Percentiles rank a stretch among this genome's conserved stretches.
Evolutionary conservation across 2,888 invertebrate species (phyloP).

Genomic region (Lasius platythorax): DNA sequence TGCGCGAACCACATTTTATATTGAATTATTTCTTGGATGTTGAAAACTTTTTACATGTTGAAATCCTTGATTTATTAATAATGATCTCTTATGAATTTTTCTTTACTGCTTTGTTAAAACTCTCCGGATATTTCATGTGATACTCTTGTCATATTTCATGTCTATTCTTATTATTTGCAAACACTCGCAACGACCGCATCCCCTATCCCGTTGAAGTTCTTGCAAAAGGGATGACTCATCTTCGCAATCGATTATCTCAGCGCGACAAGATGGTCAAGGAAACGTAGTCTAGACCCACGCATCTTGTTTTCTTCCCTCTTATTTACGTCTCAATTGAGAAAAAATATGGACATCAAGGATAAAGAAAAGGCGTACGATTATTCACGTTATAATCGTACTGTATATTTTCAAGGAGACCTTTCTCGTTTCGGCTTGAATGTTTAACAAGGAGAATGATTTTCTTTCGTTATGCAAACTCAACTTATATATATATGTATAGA

Average conservation of each 20-base stretch:
- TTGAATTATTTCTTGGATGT: background rate
- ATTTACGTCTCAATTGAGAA: slow-evolving; percentile 34
- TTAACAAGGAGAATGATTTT: slow-evolving; percentile 1
- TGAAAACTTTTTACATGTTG: background rate
- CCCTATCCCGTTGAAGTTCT: slow-evolving; percentile 71
- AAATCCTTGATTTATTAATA: background rate
- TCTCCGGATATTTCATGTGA: slow-evolving; percentile 60
- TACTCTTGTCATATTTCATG: slow-evolving; percentile 35
- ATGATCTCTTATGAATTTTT: slow-evolving; percentile 25
- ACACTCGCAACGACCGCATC: slow-evolving; percentile 59
- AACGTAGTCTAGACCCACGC: slow-evolving; percentile 54
- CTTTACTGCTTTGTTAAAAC: slow-evolving; percentile 40
- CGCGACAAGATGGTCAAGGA: slow-evolving; percentile 58
- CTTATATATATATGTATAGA: background rate
- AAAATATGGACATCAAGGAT: background rate
- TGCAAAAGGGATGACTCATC: slow-evolving; percentile 78
- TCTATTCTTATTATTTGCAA: slow-evolving; percentile 33
- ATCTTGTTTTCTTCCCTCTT: slow-evolving; percentile 2
- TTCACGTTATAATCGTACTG: background rate
- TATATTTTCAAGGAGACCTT: background rate
- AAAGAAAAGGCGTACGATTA: background rate
- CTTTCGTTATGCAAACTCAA: background rate
- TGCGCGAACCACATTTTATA: background rate
- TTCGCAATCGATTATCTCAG: slow-evolving; percentile 77
- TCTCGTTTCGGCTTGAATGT: background rate